phyloP scores from a whole-genome alignment of 2,797 vertebrate species.

The Melanotaenia parkinsoni region DNA sequence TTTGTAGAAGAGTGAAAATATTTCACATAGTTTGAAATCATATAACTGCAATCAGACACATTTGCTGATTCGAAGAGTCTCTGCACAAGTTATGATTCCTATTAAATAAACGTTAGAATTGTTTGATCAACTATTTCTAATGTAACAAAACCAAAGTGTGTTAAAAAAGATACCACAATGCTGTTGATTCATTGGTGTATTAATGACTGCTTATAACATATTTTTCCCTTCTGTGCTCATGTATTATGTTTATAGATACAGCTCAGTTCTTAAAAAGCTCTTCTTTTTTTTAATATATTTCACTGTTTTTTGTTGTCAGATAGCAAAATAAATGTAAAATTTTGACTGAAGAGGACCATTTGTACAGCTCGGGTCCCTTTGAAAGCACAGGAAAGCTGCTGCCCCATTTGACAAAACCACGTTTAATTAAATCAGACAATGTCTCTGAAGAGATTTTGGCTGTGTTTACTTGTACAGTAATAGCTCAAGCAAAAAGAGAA shows the following conservation, averaged over 20 bases:
- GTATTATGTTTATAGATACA: neutral
- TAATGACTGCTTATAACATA: too few relatives aligned
- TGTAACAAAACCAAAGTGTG: neutral
- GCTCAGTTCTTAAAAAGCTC: neutral
- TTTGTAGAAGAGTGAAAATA: neutral
- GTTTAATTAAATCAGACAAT: neutral
- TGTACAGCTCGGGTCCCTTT: too few relatives aligned
- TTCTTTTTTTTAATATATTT: neutral
- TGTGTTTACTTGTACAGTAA: neutral
- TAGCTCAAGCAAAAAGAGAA: neutral
- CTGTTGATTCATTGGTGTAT: neutral
- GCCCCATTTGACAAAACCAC: too few relatives aligned
- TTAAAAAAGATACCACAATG: neutral
- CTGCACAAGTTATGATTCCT: neutral
- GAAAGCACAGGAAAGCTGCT: too few relatives aligned
- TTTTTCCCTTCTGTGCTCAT: neutral
- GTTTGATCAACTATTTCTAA: neutral
- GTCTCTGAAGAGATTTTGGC: too few relatives aligned
- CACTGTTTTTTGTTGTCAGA: neutral
- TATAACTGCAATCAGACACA: neutral
- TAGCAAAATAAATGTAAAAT: neutral
- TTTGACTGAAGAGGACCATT: neutral
- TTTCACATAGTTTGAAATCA: neutral
- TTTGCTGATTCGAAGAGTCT: constrained; percentile 1
- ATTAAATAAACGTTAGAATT: neutral